Evolutionary conservation across 1,140 invertebrate genomes (phyloP).

Genomic region (Philopotamus ludificatus): DNA sequence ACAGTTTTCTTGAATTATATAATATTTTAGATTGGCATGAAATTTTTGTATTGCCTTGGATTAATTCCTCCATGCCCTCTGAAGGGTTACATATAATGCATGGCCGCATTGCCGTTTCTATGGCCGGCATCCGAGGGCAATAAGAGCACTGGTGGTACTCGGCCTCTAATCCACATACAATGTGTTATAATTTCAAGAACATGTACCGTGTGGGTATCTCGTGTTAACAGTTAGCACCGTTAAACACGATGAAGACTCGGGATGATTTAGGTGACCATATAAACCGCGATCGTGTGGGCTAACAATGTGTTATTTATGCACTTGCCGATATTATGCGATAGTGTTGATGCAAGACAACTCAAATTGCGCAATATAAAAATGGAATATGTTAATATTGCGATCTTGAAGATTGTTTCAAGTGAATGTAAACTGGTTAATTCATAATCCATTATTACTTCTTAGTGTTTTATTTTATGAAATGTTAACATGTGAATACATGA

Average conservation of each 20-base stretch:
- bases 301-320: background rate
- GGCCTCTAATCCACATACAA: background rate
- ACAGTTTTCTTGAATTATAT: too few species aligned
- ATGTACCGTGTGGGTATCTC: background rate
- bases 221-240: background rate
- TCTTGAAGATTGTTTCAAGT: too few species aligned
- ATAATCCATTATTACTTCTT: slow-evolving; percentile 41
- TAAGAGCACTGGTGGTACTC: background rate
- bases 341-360: too few species aligned
- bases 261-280: background rate
- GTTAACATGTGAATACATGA: slow-evolving; percentile 35
- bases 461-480: slow-evolving; percentile 37
- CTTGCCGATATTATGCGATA: too few species aligned
- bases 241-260: background rate
- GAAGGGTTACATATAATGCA: background rate
- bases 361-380: background rate
- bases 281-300: background rate
- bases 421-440: slow-evolving; percentile 35
- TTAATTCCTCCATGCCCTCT: too few species aligned
- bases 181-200: background rate
- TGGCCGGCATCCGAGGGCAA: background rate
- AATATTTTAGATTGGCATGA: too few species aligned
- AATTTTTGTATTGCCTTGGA: too few species aligned
- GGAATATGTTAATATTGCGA: too few species aligned
- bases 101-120: background rate